Conservation (phyloP, 1,140 invertebrate genomes). For the Trichonephila clavata region DNA sequence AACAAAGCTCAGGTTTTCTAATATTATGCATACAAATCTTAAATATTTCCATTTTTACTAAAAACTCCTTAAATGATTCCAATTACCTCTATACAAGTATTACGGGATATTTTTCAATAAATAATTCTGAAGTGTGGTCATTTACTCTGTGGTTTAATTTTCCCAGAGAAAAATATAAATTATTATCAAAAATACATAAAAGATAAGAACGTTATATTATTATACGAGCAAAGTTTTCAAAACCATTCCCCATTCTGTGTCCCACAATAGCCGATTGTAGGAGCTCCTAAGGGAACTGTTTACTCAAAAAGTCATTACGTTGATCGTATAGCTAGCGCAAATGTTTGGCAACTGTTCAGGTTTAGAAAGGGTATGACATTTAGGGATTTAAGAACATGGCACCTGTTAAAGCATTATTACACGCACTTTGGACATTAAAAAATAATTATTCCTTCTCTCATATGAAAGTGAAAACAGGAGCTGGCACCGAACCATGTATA, state of each 20-base stretch:
- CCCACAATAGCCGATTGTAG: not conserved
- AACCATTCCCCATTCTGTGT: not conserved
- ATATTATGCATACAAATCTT: too few relatives aligned
- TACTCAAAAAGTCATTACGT: not conserved
- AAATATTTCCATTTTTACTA: too few relatives aligned
- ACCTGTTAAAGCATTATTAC: conserved; percentile 19
- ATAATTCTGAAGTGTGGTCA: not conserved
- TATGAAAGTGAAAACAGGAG: not conserved
- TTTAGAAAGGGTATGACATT: conserved; percentile 8
- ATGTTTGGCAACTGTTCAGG: conserved; percentile 13
- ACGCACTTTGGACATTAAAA: conserved; percentile 37
- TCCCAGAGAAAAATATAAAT: not conserved
- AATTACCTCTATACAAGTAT: not conserved
- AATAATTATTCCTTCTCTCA: not conserved
- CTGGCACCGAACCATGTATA: not conserved
- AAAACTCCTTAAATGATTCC: not conserved
- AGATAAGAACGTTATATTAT: not conserved
- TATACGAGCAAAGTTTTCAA: not conserved
- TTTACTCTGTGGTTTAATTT: not conserved
- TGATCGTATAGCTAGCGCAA: conserved; percentile 2
- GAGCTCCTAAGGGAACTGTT: not conserved
- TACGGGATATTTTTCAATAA: not conserved
- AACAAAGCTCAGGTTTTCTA: too few relatives aligned
- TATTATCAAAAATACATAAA: not conserved
- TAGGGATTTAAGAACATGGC: conserved; percentile 7